A percentile compares a stretch with the other conserved stretches of the same genome.
Conservation (phyloP, 1,140 invertebrate species). For the Drosophila pachea region DNA sequence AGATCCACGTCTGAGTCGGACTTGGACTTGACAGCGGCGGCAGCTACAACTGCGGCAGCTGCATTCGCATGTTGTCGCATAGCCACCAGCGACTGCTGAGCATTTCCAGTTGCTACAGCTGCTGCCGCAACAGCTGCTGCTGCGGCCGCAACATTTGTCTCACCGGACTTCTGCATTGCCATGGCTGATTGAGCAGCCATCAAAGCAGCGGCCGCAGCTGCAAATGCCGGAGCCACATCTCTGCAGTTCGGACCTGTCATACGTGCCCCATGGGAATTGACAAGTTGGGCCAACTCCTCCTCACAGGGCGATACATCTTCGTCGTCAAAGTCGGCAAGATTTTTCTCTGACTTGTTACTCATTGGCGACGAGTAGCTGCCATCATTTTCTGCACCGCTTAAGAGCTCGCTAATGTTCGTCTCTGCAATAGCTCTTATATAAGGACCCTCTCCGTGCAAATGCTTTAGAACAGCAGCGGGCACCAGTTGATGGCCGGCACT, state of each 20-base stretch:
- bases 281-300: conserved; percentile 85
- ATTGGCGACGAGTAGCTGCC: conserved; percentile 90
- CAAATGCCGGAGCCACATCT: conserved; percentile 69
- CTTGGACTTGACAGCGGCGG: conserved; percentile 56
- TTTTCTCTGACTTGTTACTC: conserved; percentile 96
- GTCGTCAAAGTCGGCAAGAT: conserved; percentile 96
- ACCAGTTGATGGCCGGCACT: conserved; percentile 61
- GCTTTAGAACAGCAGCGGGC: conserved; percentile 67
- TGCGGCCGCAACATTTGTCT: conserved; percentile 63
- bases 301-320: conserved; percentile 94
- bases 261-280: conserved; percentile 53
- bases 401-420: conserved; percentile 82
- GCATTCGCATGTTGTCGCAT: conserved; percentile 64
- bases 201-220: conserved; percentile 71
- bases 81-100: conserved; percentile 64
- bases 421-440: conserved; percentile 76
- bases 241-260: conserved; percentile 50
- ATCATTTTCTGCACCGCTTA: conserved; percentile 86
- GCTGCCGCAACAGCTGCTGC: conserved; percentile 69
- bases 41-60: conserved; percentile 58
- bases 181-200: conserved; percentile 74
- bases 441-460: conserved; percentile 74
- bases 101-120: conserved; percentile 65
- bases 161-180: conserved; percentile 70
- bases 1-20: conserved; percentile 63